Conservation (phyloP, 2,113 vertebrate genomes). For the Pantherophis guttatus region DNA sequence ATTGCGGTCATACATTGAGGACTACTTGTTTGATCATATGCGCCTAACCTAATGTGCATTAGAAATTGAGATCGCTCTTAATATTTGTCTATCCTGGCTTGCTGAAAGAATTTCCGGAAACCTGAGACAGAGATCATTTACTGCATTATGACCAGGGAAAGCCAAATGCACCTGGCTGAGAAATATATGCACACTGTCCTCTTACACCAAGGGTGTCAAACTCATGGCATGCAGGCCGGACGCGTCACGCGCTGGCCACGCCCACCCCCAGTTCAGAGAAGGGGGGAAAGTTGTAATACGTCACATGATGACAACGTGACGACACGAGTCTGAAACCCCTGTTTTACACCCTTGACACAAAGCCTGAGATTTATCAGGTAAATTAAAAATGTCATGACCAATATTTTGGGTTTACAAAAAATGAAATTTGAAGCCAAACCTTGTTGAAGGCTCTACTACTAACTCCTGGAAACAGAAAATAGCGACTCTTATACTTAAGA, state of each 20-base stretch:
- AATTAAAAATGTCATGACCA: background rate
- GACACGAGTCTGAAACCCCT: too few species aligned
- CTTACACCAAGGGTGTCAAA: background rate
- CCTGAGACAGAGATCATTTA: background rate
- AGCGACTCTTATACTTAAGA: background rate
- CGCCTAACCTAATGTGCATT: background rate
- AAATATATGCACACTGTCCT: background rate
- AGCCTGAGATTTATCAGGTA: background rate
- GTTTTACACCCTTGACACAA: background rate
- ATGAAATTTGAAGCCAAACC: background rate
- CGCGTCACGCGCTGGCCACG: accelerated
- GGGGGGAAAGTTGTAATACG: too few species aligned
- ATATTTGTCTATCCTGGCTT: background rate
- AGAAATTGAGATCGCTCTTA: background rate
- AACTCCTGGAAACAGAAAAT: background rate
- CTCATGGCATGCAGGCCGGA: too few species aligned
- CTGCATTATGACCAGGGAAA: background rate
- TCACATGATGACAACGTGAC: too few species aligned
- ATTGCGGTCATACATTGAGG: too few species aligned
- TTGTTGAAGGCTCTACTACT: background rate
- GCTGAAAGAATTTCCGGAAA: background rate
- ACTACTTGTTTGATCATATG: background rate
- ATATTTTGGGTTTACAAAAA: background rate
- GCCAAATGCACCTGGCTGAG: background rate
- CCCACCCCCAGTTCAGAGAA: too few species aligned